A percentile compares a stretch with the other conserved stretches of the same genome.
phyloP scores from a whole-genome alignment of 2,113 vertebrate species.

The Pristiophorus japonicus region DNA sequence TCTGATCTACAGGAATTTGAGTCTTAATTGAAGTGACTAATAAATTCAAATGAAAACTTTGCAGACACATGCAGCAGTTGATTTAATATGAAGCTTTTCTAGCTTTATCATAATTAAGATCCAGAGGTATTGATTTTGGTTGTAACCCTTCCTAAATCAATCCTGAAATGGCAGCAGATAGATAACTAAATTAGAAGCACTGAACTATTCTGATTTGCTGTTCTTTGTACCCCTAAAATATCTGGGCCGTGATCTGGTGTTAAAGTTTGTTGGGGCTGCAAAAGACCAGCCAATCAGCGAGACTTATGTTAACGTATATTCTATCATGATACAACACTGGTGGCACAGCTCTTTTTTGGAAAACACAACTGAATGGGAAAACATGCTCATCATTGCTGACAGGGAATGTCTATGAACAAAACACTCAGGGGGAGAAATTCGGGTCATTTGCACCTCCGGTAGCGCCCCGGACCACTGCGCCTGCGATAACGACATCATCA shows the following conservation, averaged over 20 bases:
- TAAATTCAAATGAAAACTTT: slow-evolving; percentile 7
- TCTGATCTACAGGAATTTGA: background rate
- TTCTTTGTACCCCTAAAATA: background rate
- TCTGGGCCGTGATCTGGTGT: background rate
- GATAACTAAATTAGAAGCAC: background rate
- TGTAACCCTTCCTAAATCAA: background rate
- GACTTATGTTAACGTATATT: background rate
- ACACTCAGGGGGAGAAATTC: too few species aligned
- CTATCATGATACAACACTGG: background rate
- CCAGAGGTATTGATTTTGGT: background rate
- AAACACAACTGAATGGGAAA: background rate
- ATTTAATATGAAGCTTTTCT: background rate
- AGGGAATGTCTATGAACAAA: background rate
- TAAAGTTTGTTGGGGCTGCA: background rate
- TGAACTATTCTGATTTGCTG: background rate
- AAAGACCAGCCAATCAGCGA: background rate
- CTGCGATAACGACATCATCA: too few species aligned
- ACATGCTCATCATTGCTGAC: background rate
- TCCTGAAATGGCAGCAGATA: background rate
- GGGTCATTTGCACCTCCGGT: too few species aligned
- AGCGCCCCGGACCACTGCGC: too few species aligned
- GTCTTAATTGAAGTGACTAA: background rate
- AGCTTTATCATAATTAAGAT: background rate
- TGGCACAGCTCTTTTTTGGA: background rate
- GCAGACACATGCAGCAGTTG: slow-evolving; percentile 30